Percentiles rank a stretch among this genome's conserved stretches.
phyloP scores from a whole-genome alignment of 2,113 vertebrate species.

The Mixornis gularis region DNA sequence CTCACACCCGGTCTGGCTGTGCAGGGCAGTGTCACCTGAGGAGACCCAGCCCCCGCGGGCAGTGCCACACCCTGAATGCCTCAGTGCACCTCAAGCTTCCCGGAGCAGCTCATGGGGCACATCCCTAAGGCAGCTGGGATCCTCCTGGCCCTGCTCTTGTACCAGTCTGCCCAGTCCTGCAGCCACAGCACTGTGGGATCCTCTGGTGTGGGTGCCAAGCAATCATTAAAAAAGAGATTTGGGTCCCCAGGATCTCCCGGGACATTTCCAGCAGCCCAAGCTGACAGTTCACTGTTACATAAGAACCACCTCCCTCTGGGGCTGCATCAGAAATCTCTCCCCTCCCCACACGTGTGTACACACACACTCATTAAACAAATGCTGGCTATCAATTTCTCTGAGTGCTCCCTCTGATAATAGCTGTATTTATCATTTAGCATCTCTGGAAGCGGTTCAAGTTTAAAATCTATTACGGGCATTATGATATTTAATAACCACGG shows the following conservation, averaged over 20 bases:
- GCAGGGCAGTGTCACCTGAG: accelerated
- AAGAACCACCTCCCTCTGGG: background rate
- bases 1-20: accelerated
- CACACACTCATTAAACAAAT: slow-evolving; percentile 17
- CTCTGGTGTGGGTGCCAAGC: accelerated
- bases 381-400: slow-evolving; percentile 35
- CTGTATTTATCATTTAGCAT: slow-evolving; percentile 58
- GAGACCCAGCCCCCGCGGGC: background rate
- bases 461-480: slow-evolving; percentile 43
- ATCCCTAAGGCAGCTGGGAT: accelerated
- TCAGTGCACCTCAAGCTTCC: accelerated
- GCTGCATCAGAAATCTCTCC: accelerated
- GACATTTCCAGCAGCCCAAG: accelerated
- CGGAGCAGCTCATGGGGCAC: accelerated
- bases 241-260: accelerated
- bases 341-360: background rate
- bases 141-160: accelerated
- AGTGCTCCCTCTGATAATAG: slow-evolving; percentile 46
- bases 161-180: accelerated
- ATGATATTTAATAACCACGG: slow-evolving; percentile 54
- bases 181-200: accelerated
- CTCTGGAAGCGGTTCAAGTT: slow-evolving; percentile 47
- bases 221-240: accelerated
- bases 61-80: accelerated
- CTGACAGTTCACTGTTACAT: accelerated